A percentile compares a stretch with the other conserved stretches of the same genome.
phyloP scores from a whole-genome alignment of 2,888 invertebrate genomes.

The Minunthozetes semirufus region DNA sequence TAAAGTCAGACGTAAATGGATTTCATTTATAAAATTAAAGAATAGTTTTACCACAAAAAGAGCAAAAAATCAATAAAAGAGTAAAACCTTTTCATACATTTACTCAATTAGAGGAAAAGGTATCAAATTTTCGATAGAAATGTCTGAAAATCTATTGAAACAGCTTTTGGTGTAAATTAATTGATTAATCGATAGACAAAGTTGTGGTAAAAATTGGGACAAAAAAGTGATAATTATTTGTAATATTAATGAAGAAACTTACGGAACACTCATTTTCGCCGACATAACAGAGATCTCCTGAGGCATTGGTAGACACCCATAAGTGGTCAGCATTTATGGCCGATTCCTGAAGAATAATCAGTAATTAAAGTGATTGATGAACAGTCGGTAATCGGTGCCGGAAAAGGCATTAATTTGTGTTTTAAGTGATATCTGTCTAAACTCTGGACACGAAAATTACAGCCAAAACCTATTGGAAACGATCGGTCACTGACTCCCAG shows the following conservation, averaged over 20 bases:
- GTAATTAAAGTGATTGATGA: background rate
- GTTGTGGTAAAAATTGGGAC: background rate
- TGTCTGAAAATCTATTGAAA: too few relatives aligned
- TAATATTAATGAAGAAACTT: slow-evolving; percentile 46
- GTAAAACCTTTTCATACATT: too few relatives aligned
- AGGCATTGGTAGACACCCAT: slow-evolving; percentile 83
- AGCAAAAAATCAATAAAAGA: too few relatives aligned
- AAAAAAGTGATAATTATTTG: background rate
- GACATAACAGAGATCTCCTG: slow-evolving; percentile 88
- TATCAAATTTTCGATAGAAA: too few relatives aligned
- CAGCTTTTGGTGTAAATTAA: too few relatives aligned
- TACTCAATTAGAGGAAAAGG: too few relatives aligned
- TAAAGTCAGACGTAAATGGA: too few relatives aligned
- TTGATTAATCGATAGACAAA: background rate
- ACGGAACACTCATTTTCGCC: slow-evolving; percentile 81
- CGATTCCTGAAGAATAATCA: slow-evolving; percentile 52
- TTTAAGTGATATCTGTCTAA: background rate
- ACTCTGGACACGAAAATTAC: background rate
- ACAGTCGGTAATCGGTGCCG: background rate
- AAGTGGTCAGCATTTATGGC: slow-evolving; percentile 88
- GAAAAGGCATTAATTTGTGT: background rate
- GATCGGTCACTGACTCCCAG: background rate
- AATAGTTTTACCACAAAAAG: too few relatives aligned
- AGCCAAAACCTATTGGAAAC: background rate
- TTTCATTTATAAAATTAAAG: too few relatives aligned